phyloP scores from a whole-genome alignment of 1,140 invertebrate genomes.

The Pseudomyrmex cubaensis region DNA sequence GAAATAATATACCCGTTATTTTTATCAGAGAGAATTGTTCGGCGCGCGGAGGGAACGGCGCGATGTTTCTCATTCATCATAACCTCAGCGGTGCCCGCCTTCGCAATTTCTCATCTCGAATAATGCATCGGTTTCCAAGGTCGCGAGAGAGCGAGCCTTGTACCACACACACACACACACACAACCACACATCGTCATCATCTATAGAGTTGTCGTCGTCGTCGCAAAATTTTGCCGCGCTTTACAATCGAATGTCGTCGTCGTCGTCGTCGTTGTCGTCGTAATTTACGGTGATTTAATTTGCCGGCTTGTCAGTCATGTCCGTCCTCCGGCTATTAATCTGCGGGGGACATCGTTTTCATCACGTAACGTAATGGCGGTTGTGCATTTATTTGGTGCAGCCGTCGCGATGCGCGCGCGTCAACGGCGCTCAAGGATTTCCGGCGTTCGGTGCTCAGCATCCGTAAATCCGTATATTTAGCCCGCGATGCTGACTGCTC shows the following conservation, averaged over 20 bases:
- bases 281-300: slow-evolving; percentile 45
- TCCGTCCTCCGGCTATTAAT: slow-evolving; percentile 48
- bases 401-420: slow-evolving; percentile 59
- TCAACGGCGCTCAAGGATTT: slow-evolving; percentile 69
- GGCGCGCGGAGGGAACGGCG: slow-evolving; percentile 8
- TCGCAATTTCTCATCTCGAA: slow-evolving; percentile 58
- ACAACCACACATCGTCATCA: not conserved
- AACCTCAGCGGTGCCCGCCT: slow-evolving; percentile 49
- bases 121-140: slow-evolving; percentile 57
- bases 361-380: slow-evolving; percentile 59
- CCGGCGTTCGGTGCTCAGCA: slow-evolving; percentile 66
- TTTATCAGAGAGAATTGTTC: slow-evolving; percentile 44
- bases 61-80: slow-evolving; percentile 52
- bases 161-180: too few relatives aligned
- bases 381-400: slow-evolving; percentile 67
- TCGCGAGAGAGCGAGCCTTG: slow-evolving; percentile 18
- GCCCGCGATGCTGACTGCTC: not conserved
- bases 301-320: slow-evolving; percentile 33
- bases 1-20: slow-evolving; percentile 53
- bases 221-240: slow-evolving; percentile 34
- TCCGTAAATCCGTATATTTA: slow-evolving; percentile 65
- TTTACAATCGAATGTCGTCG: not conserved
- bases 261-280: not conserved
- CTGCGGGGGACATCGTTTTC: slow-evolving; percentile 46
- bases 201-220: not conserved